A percentile compares a stretch with the other conserved stretches of the same genome.
Evolutionary conservation across 2,797 vertebrate species (phyloP).

Genomic region (Rhincodon typus): DNA sequence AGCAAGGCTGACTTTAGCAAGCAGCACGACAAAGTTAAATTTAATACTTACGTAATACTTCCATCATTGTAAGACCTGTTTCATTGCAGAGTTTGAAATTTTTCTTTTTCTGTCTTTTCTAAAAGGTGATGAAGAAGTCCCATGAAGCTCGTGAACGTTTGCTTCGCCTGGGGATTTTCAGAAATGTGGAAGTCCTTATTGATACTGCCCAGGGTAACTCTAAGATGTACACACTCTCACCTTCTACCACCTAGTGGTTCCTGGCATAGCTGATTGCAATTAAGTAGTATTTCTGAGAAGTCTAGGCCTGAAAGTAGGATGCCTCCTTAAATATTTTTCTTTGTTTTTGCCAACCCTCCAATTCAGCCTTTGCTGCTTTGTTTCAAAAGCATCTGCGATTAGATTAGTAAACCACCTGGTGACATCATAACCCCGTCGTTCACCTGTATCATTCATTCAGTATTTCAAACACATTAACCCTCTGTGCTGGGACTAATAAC

Average conservation of each 20-base stretch:
- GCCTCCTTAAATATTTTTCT: neutral
- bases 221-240: neutral
- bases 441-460: neutral
- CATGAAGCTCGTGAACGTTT: conserved; percentile 80
- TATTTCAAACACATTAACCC: neutral
- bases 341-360: neutral
- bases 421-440: neutral
- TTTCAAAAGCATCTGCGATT: neutral
- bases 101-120: neutral
- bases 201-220: conserved; percentile 79
- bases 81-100: neutral
- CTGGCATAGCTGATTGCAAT: neutral
- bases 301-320: neutral
- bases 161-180: conserved; percentile 84
- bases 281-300: neutral
- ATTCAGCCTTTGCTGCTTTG: neutral
- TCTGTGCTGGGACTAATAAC: neutral
- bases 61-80: neutral
- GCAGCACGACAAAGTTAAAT: neutral
- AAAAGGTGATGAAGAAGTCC: conserved; percentile 84
- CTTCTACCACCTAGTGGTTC: too few relatives aligned
- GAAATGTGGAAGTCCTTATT: conserved; percentile 88
- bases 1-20: neutral
- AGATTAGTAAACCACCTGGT: neutral
- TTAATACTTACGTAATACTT: neutral